These are phyloP conservation scores for Tupaia tana DNA, from an alignment of 2,113 vertebrate species.

Conservation along the genomic window DNA sequence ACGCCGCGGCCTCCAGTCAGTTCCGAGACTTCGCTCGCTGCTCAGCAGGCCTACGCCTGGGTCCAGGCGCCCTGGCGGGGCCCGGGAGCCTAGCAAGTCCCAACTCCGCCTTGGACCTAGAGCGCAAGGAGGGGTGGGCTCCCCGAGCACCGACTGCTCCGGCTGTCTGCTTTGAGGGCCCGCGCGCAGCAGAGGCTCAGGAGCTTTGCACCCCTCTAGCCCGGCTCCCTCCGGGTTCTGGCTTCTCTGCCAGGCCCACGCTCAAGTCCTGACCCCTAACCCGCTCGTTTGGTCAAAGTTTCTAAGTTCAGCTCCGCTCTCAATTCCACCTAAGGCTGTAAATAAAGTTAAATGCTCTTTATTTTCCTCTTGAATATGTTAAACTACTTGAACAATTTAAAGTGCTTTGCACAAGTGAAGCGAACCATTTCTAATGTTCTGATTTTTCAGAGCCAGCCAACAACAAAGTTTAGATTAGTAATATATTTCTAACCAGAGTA, in stretches of 20 bases:
- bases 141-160: rapidly evolving
- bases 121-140: background rate
- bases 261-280: background rate
- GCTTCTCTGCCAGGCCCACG: background rate
- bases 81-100: background rate
- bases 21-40: background rate
- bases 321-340: slow-evolving; percentile 83
- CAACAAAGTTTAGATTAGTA: slow-evolving; percentile 98
- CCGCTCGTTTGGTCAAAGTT: slow-evolving; percentile 75
- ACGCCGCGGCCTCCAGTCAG: background rate
- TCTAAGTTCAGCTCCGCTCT: slow-evolving; percentile 74
- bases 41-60: background rate
- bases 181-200: rapidly evolving
- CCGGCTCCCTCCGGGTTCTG: background rate
- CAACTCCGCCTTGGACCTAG: too few relatives aligned
- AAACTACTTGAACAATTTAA: slow-evolving; percentile 89
- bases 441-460: slow-evolving; percentile 94
- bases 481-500: slow-evolving; percentile 95
- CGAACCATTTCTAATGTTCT: slow-evolving; percentile 94
- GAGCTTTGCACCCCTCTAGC: background rate
- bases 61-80: background rate
- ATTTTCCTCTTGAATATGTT: slow-evolving; percentile 89
- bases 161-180: rapidly evolving
- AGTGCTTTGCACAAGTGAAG: slow-evolving; percentile 91
- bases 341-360: slow-evolving; percentile 89